These are phyloP conservation scores for Dicyrtoma fusca DNA, from an alignment of 2,888 invertebrate species.

Conservation along the genomic window DNA sequence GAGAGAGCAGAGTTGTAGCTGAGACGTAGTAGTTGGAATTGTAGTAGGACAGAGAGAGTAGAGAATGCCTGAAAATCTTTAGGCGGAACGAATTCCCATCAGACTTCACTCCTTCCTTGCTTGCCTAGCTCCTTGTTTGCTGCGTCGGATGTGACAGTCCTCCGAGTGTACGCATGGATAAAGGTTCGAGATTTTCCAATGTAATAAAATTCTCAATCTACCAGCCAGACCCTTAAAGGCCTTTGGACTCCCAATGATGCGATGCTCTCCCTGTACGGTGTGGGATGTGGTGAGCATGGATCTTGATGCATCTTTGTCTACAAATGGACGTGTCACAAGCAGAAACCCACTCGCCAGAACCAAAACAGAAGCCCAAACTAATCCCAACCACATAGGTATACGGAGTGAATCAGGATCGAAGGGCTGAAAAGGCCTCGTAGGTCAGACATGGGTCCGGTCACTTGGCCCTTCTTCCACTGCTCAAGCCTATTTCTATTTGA, in stretches of 20 bases:
- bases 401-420: no score
- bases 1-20: not conserved
- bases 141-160: not conserved
- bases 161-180: not conserved
- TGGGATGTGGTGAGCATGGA: no score
- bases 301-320: constrained; percentile 11
- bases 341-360: not conserved
- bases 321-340: constrained; percentile 29
- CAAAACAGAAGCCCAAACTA: not conserved
- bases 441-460: no score
- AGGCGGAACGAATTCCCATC: no score
- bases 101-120: no score
- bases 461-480: no score
- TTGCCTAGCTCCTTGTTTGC: not conserved
- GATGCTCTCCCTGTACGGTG: not conserved
- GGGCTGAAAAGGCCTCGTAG: no score
- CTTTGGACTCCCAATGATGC: not conserved
- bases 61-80: no score
- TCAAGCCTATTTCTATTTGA: no score
- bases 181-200: constrained; percentile 6
- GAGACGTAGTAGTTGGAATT: no score
- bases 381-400: not conserved
- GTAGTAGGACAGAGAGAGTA: no score
- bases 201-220: constrained; percentile 11
- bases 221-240: not conserved